Conservation (phyloP, 2,797 vertebrate species). For the Clarias laeviceps region DNA sequence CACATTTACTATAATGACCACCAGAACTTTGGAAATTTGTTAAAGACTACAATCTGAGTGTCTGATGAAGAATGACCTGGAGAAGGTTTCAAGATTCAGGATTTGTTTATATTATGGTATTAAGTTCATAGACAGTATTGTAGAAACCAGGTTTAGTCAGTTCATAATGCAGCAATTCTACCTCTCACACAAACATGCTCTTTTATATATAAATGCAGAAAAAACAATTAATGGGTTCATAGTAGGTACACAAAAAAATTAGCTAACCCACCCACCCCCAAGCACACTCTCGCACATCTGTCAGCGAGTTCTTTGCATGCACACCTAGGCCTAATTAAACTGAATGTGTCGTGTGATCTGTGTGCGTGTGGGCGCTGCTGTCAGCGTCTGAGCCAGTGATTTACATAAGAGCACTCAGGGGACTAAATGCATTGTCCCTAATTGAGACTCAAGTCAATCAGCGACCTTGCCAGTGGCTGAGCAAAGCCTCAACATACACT, state of each 20-base stretch:
- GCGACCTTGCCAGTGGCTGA: constrained; percentile 78
- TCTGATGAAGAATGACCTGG: constrained; percentile 7
- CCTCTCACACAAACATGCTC: background rate
- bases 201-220: constrained; percentile 15
- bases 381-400: constrained; percentile 67
- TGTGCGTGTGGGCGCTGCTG: constrained; percentile 45
- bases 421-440: constrained; percentile 87
- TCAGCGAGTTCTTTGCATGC: constrained; percentile 36
- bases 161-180: background rate
- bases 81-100: background rate
- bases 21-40: constrained; percentile 19
- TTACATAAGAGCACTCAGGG: constrained; percentile 83
- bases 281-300: constrained; percentile 38
- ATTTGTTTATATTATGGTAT: constrained; percentile 13
- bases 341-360: constrained; percentile 49
- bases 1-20: constrained; percentile 26
- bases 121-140: background rate
- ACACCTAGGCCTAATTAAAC: constrained; percentile 57
- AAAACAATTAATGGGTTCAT: constrained; percentile 37
- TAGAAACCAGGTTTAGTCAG: constrained; percentile 16
- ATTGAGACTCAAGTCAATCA: constrained; percentile 90
- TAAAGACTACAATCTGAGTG: background rate
- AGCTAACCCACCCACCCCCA: constrained; percentile 19
- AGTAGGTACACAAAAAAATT: constrained; percentile 14
- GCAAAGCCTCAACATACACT: constrained; percentile 74